These are phyloP conservation scores for Apamea epomidion DNA, from an alignment of 2,888 invertebrate species.

Conservation along the genomic window DNA sequence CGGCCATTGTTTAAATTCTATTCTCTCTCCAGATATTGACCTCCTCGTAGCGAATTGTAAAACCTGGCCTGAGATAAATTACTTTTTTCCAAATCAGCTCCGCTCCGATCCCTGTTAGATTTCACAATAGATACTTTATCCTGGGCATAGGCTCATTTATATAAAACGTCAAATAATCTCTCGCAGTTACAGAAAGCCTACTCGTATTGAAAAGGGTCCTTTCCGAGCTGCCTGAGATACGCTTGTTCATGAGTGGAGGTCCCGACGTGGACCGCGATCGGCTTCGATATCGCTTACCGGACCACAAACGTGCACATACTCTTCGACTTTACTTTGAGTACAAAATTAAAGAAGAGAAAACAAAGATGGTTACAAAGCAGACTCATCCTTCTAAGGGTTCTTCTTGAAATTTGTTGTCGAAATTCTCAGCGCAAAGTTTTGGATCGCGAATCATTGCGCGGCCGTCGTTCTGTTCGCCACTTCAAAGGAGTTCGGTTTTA, in stretches of 20 bases:
- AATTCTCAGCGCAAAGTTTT: slow-evolving; percentile 60
- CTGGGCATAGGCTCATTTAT: slow-evolving; percentile 71
- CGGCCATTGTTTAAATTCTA: slow-evolving; percentile 54
- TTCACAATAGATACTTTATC: slow-evolving; percentile 69
- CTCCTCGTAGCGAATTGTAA: slow-evolving; percentile 50
- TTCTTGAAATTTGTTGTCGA: slow-evolving; percentile 66
- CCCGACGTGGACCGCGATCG: slow-evolving; percentile 40
- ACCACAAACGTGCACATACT: slow-evolving; percentile 52
- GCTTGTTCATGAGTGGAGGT: slow-evolving; percentile 64
- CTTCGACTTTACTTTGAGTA: slow-evolving; percentile 36
- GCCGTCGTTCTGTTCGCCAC: slow-evolving; percentile 48
- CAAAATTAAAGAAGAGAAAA: slow-evolving; percentile 59
- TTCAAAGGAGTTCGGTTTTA: slow-evolving; percentile 65
- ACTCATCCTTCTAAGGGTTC: slow-evolving; percentile 55
- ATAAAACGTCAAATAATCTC: slow-evolving; percentile 73
- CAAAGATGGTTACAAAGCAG: slow-evolving; percentile 60
- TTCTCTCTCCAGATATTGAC: slow-evolving; percentile 48
- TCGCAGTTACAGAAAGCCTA: slow-evolving; percentile 68
- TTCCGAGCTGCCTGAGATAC: slow-evolving; percentile 50
- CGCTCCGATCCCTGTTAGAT: slow-evolving; percentile 50
- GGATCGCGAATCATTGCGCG: slow-evolving; percentile 47
- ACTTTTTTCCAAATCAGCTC: slow-evolving; percentile 61
- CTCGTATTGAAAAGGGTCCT: slow-evolving; percentile 70
- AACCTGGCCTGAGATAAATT: slow-evolving; percentile 59
- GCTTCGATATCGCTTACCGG: slow-evolving; percentile 53